A percentile compares a stretch with the other conserved stretches of the same genome.
Conservation (phyloP, 64 coral and sea anemone genomes). For the Orbicella faveolata region DNA sequence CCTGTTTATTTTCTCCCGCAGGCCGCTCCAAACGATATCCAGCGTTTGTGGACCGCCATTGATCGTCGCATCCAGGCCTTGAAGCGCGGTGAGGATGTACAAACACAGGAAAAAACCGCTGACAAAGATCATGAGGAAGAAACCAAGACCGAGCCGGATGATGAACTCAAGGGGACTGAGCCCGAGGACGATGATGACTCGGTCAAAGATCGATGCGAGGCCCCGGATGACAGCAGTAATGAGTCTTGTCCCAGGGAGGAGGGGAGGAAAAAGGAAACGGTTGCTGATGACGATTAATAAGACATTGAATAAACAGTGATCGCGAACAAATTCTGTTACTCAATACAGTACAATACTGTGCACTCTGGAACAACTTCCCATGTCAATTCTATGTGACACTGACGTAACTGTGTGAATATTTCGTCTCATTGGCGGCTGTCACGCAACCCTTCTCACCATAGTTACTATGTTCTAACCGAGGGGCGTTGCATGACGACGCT, state of each 20-base stretch:
- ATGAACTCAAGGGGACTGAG: conserved; percentile 59
- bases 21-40: conserved; percentile 91
- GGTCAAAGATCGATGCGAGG: conserved; percentile 35
- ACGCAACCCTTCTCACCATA: too few relatives aligned
- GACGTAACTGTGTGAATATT: too few relatives aligned
- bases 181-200: conserved; percentile 61
- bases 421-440: too few relatives aligned
- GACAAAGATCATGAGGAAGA: conserved; percentile 37
- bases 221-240: conserved; percentile 23
- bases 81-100: conserved; percentile 53
- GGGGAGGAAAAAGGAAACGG: conserved; percentile 14
- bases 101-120: conserved; percentile 20
- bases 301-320: too few relatives aligned
- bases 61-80: conserved; percentile 94
- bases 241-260: conserved; percentile 28
- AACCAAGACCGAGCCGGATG: conserved; percentile 57
- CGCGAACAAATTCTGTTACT: too few relatives aligned
- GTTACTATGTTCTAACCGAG: too few relatives aligned
- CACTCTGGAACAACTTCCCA: too few relatives aligned
- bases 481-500: too few relatives aligned
- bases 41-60: conserved; percentile 87
- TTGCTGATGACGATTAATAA: conserved; percentile 23
- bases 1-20: conserved; percentile 6
- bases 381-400: too few relatives aligned
- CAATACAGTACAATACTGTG: too few relatives aligned